A percentile compares a stretch with the other conserved stretches of the same genome.
These are phyloP conservation scores for Apodemia duryi DNA, from an alignment of 2,888 invertebrate species.

Conservation along the genomic window DNA sequence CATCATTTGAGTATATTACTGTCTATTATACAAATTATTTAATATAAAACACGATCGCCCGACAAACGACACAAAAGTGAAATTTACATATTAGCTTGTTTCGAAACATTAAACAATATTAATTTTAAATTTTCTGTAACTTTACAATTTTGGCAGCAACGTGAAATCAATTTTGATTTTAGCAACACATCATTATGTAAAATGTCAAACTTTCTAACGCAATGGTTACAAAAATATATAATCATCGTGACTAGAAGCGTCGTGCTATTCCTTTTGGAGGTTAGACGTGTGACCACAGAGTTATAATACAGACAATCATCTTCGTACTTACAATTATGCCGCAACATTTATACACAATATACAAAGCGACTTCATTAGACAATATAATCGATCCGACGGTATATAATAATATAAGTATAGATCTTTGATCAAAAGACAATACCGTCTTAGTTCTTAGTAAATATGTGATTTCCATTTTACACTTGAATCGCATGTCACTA, in stretches of 20 bases:
- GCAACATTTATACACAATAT: not conserved
- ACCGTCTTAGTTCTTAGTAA: no score
- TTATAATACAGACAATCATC: not conserved
- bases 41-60: no score
- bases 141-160: not conserved
- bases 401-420: no score
- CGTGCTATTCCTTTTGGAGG: constrained; percentile 30
- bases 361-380: not conserved
- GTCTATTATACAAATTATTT: no score
- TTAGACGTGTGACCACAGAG: constrained; percentile 4
- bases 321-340: not conserved
- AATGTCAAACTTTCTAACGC: constrained; percentile 14
- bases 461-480: no score
- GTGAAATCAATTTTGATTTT: constrained; percentile 6
- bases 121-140: not conserved
- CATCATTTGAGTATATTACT: no score
- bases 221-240: constrained; percentile 11
- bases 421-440: no score
- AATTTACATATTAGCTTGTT: no score
- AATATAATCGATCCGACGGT: no score
- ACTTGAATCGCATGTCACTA: no score
- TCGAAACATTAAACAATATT: no score
- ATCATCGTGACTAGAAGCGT: constrained; percentile 25
- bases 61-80: no score
- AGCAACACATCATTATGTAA: constrained; percentile 2